phyloP scores from a whole-genome alignment of 1,140 invertebrate species.

The Zelostemma sp. region DNA sequence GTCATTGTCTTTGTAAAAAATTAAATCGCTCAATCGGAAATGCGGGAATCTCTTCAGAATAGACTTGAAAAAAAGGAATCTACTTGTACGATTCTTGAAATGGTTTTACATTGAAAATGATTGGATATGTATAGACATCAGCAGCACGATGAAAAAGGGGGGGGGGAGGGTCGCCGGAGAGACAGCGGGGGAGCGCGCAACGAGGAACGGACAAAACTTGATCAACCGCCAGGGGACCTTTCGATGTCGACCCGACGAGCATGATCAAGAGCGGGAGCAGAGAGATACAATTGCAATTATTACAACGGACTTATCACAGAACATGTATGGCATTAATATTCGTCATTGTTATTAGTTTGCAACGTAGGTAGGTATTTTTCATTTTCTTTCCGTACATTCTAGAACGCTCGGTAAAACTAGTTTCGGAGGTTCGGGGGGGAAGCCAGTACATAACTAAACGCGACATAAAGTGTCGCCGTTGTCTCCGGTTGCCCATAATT shows the following conservation, averaged over 20 bases:
- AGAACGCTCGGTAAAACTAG: constrained; percentile 66
- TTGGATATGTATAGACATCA: constrained; percentile 30
- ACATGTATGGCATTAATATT: constrained; percentile 73
- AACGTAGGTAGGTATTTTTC: constrained; percentile 56
- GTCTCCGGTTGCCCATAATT: constrained; percentile 68
- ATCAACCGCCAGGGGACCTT: too few relatives aligned
- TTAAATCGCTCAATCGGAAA: too few relatives aligned
- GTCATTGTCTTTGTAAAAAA: too few relatives aligned
- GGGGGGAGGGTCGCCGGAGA: too few relatives aligned
- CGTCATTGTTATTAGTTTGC: constrained; percentile 65
- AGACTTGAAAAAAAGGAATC: too few relatives aligned
- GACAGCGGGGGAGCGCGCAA: constrained; percentile 26
- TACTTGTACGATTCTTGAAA: too few relatives aligned
- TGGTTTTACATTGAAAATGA: too few relatives aligned
- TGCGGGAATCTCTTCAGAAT: too few relatives aligned
- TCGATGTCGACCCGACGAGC: constrained; percentile 47
- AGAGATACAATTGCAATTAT: constrained; percentile 68
- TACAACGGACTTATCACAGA: constrained; percentile 73
- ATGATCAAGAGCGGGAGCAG: constrained; percentile 53
- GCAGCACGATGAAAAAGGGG: too few relatives aligned
- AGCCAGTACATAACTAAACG: constrained; percentile 66
- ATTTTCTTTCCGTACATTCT: constrained; percentile 46
- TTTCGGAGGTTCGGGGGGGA: constrained; percentile 66
- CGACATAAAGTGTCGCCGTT: too few relatives aligned
- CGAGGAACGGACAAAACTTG: constrained; percentile 33